Base-by-base conservation (phyloP, 2,888 invertebrate species). In the Odontothrips loti region DNA sequence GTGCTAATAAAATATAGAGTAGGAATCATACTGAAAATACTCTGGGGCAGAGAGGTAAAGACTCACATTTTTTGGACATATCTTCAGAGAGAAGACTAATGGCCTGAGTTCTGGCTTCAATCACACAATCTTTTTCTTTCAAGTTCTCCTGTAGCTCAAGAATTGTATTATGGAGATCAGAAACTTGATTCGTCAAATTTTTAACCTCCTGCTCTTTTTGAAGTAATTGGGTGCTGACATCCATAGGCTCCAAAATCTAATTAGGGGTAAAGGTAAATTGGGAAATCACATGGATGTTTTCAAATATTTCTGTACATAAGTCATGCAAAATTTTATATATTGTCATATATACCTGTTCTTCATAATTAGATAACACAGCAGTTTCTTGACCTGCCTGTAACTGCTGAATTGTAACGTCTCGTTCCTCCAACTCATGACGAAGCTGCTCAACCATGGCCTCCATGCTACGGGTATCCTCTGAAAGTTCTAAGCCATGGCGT, bases 61-160 rank as follows among this genome's bases (percentile, higher is more conserved):
- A 75, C 79, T 82, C 81, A 48, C 82, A 80, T 87, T 92, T 93
- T 87, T 90, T 92, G 8, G 88, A 88, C 82, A 94, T 88, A 87
- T 91, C 93, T 84, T 93, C 94, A 10, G 93, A 92, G 90, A 94
- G 92, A 79, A 94, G 88, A 27, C 93, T 92, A 79, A 93, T 91
- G 47, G 96, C 95, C 88, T 92, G 92, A 85, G 94, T 94, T 86
- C 95, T 91, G 9, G 95, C 92, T 87, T 93, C 92, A 85, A 96
- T 93, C 80, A 96, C 93, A 85, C 93, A 93, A 87, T 95, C 94
- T 87, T 95, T 94, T 87, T 95, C 94, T 85, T 91, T 92, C 6
- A 95, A 89, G 87, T 92, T 92, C 86, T 96, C 96, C 87, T 95
- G 94, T 80, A 94, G 89, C 87, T 97, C 96, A 83, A 96, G 87